Conservation (phyloP, 2,113 vertebrate species). For the Larimichthys crocea region DNA sequence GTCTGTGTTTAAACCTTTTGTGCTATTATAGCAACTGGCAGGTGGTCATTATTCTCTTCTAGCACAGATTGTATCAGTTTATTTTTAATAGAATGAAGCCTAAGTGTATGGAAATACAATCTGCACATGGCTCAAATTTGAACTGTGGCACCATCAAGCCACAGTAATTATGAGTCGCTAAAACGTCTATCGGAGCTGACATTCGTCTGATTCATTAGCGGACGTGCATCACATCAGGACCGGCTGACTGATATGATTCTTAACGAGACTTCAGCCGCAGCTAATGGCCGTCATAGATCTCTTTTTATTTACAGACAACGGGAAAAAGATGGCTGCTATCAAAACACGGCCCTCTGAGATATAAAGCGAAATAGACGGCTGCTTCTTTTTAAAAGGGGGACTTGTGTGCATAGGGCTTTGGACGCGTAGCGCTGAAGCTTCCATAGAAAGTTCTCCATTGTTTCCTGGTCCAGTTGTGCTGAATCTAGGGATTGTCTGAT, state of each 20-base stretch:
- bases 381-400: conserved; percentile 49
- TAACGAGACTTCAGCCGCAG: conserved; percentile 58
- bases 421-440: conserved; percentile 55
- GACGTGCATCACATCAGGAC: conserved; percentile 45
- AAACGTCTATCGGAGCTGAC: conserved; percentile 56
- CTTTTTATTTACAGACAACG: conserved; percentile 55
- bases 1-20: conserved; percentile 43
- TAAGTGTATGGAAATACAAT: conserved; percentile 57
- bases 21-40: conserved; percentile 45
- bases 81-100: conserved; percentile 55
- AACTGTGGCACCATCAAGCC: conserved; percentile 44
- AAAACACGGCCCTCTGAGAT: conserved; percentile 46
- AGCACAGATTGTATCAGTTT: conserved; percentile 47
- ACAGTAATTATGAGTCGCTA: conserved; percentile 67
- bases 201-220: conserved; percentile 65
- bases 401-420: conserved; percentile 55
- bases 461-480: conserved; percentile 74
- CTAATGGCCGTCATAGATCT: conserved; percentile 74
- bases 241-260: conserved; percentile 61
- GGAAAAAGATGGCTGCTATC: conserved; percentile 42
- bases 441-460: conserved; percentile 84
- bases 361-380: conserved; percentile 54
- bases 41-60: conserved; percentile 60
- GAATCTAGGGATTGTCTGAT: conserved; percentile 80
- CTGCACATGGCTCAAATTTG: conserved; percentile 44